Evolutionary conservation across 2,888 invertebrate genomes (phyloP), one percentile per base, ranked within the genome.

Genomic region (Drosophila planitibia): DNA sequence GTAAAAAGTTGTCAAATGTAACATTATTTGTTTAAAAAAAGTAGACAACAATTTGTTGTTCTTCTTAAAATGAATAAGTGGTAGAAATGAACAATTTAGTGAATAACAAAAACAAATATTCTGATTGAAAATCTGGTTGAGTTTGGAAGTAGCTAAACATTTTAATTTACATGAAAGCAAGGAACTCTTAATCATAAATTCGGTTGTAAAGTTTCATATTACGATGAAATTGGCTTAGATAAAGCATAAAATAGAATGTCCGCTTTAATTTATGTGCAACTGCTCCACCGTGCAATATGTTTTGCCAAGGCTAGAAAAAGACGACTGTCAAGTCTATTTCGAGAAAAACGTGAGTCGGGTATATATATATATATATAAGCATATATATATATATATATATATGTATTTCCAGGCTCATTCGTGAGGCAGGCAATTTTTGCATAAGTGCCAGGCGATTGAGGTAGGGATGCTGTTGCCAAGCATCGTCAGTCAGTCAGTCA

Each of bases 381-480:
- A 44, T 47, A 25, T 7, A 25, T 16, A 35, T 10, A 25, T 39
- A 0, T 19, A 14, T 28, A 12, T 37, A 28, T 37, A 7, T 55
- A 54, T 35, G 22, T 51, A 30, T 25, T 57, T 58, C 37, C 60
- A 39, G 37, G 47, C 16, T 28, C 52, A 33, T 67, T 63, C 67
- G 61, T 76, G 55, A 60, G 70, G 69, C 57, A 78, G 80, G 73
- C 74, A 76, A 73, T 70, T 82, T 82, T 87, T 82, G 85, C 88
- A 87, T 87, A 88, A 85, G 76, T 71, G 75, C 64, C 74, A 35
- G 73, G 69, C 61, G 54, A 25, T 44, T 49, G 55, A 41, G 61
- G 49, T 47, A 66, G 52, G 54, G 44, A 47, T 57, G 61, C 51
- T 57, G 62, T 51, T 61, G 70, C 68, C 47, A 35, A 61, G 60